These are phyloP conservation scores for Amphibalanus amphitrite DNA, from an alignment of 1,140 invertebrate genomes.

Conservation along the genomic window DNA sequence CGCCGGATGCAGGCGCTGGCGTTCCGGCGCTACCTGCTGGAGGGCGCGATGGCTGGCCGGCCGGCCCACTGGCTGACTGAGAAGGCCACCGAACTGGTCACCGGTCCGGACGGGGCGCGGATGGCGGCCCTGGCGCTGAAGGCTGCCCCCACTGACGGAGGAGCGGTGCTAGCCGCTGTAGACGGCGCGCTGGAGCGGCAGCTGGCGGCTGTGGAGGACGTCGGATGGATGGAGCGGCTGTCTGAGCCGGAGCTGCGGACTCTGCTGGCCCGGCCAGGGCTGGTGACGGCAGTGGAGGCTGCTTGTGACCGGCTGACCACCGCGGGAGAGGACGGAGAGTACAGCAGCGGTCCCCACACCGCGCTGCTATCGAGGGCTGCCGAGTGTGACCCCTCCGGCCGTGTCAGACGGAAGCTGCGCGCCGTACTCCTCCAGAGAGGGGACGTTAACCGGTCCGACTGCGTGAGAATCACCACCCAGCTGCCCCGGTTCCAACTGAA, in stretches of 20 bases:
- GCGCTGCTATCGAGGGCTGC: neutral
- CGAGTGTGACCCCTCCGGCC: neutral
- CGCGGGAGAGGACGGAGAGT: too few relatives aligned
- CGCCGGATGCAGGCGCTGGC: neutral
- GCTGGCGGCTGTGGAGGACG: neutral
- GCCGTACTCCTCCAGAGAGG: neutral
- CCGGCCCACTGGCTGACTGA: neutral
- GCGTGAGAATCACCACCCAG: neutral
- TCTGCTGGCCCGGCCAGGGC: neutral
- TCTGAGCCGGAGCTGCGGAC: neutral
- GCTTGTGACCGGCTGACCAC: neutral
- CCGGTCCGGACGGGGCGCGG: too few relatives aligned
- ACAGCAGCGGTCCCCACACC: too few relatives aligned
- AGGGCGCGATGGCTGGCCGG: neutral
- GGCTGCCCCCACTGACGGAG: too few relatives aligned
- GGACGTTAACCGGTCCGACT: neutral
- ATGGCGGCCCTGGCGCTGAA: neutral
- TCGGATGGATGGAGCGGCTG: neutral
- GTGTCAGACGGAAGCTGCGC: neutral
- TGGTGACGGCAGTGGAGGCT: neutral
- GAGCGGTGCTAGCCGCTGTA: too few relatives aligned
- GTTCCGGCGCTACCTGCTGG: neutral
- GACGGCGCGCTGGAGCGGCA: neutral
- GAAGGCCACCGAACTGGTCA: neutral
- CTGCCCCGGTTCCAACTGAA: neutral